These are phyloP conservation scores for Cotesia vestalis DNA, from an alignment of 1,140 invertebrate species.

Conservation along the genomic window DNA sequence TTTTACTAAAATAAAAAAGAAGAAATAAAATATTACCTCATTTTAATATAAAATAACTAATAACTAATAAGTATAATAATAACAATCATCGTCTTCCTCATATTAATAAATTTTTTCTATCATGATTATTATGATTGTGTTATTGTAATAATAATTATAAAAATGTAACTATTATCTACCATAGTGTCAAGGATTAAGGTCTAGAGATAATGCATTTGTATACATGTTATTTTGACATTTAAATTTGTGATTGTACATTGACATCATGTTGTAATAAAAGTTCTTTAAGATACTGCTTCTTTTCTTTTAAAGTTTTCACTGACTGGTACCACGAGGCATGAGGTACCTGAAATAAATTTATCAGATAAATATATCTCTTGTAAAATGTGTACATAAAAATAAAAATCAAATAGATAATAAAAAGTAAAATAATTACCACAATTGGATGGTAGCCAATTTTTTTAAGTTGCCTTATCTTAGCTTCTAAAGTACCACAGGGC, in stretches of 20 bases:
- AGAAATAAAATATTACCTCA: background rate
- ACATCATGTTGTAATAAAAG: background rate
- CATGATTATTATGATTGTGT: no score
- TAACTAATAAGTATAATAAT: background rate
- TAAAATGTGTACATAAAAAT: background rate
- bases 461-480: slow-evolving; percentile 68
- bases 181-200: no score
- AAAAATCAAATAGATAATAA: slow-evolving; percentile 1
- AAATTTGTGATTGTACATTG: background rate
- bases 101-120: no score
- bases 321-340: background rate
- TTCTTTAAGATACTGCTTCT: background rate
- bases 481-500: slow-evolving; percentile 57
- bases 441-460: slow-evolving; percentile 69
- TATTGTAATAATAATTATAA: no score
- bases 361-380: background rate
- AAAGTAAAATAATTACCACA: slow-evolving; percentile 60
- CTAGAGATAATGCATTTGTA: no score
- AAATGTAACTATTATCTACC: no score
- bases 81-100: no score
- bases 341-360: background rate
- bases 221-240: no score
- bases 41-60: background rate
- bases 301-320: background rate
- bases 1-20: slow-evolving; percentile 9